Evolutionary conservation across 1,140 invertebrate species (phyloP).

Genomic region (Globodera ellingtonae): DNA sequence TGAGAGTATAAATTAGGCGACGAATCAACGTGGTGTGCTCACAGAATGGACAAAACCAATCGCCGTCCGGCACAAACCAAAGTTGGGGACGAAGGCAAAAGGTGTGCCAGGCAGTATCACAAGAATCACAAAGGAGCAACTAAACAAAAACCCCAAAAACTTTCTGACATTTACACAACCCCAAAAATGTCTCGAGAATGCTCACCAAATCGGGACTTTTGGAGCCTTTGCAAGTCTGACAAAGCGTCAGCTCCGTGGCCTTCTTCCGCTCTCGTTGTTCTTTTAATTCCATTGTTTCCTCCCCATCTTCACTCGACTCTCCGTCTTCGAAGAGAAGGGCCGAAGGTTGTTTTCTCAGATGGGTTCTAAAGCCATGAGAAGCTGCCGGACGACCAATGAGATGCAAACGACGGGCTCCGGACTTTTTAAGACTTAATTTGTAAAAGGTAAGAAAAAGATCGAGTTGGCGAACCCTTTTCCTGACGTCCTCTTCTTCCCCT

Average conservation of each 20-base stretch:
- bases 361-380: not conserved
- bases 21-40: conserved; percentile 61
- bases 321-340: conserved; percentile 16
- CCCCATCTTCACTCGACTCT: conserved; percentile 50
- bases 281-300: conserved; percentile 38
- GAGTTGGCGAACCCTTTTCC: not conserved
- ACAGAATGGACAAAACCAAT: conserved; percentile 69
- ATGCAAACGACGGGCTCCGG: not conserved
- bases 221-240: conserved; percentile 52
- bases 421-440: conserved; percentile 1
- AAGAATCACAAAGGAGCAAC: conserved; percentile 80
- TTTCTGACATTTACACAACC: not conserved
- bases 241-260: conserved; percentile 55
- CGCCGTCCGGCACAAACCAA: conserved; percentile 63
- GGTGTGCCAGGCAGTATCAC: conserved; percentile 63
- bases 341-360: not conserved
- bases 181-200: not conserved
- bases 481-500: conserved; percentile 4
- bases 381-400: not conserved
- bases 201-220: conserved; percentile 54
- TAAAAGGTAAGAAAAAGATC: not conserved
- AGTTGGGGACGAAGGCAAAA: conserved; percentile 56
- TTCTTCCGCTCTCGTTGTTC: conserved; percentile 53
- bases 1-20: conserved; percentile 27
- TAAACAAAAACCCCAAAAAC: conserved; percentile 65